Conservation (phyloP, 2,797 vertebrate genomes). For the Hirundo rustica region DNA sequence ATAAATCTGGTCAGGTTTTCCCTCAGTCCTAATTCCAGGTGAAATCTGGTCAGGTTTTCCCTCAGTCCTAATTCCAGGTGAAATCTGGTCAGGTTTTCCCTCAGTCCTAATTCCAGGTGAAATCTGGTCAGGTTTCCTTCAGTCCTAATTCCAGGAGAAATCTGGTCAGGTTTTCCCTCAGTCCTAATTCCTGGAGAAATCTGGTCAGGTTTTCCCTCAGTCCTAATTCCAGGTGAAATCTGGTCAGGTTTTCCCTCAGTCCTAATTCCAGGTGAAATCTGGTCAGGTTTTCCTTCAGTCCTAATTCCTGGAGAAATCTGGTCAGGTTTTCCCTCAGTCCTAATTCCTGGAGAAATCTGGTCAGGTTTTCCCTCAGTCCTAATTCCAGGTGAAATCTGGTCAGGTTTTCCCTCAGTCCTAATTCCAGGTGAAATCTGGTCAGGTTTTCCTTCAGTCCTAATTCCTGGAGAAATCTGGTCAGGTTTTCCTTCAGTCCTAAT, state of each 20-base stretch:
- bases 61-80: background rate
- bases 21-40: background rate
- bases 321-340: background rate
- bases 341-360: background rate
- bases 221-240: background rate
- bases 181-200: background rate
- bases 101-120: background rate
- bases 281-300: too few relatives aligned
- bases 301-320: too few relatives aligned
- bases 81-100: fast-evolving
- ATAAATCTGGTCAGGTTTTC: background rate
- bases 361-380: background rate
- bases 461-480: background rate
- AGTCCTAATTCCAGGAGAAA: background rate
- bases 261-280: background rate
- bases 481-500: background rate
- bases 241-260: background rate
- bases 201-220: background rate
- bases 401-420: background rate
- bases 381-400: background rate
- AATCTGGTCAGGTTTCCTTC: background rate
- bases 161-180: background rate
- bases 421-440: background rate
- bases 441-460: too few relatives aligned
- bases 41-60: background rate